Base-by-base conservation (phyloP, 2,888 invertebrate genomes). In the Cremastobaeus sp. region DNA sequence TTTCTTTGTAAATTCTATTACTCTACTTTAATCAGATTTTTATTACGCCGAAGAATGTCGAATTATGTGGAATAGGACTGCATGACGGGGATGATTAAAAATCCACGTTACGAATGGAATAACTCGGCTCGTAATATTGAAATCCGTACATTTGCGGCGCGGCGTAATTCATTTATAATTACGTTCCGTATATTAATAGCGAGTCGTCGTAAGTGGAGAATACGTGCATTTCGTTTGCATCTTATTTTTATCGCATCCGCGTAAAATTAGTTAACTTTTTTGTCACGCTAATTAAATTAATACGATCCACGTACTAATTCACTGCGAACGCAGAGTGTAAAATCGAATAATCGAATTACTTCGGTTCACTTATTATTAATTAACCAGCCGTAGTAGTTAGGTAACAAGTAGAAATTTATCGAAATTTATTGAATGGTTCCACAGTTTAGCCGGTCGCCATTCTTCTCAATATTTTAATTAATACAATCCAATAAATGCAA, bases 331-430 rank as follows among this genome's bases (percentile, higher is more conserved):
- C 25, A 37, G 11, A 9, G 9, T 25, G 9, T 12, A n/a, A 21
- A 59, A 48, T 20, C 30, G 34, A 11, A 55, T 55, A 41, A 55
- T 30, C 43, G 4, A 21, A 48, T 60, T 60, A 48, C 25, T 17
- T 21, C 12, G 9, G 17, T 57, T 45, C 25, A 12, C 20, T 41
- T 41, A 41, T 41, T 41, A 37, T 3, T 12, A 34, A 12, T 34
- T 34, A n/a, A n/a, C n/a, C n/a, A n/a, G n/a, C n/a, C n/a, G n/a
- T n/a, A n/a, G n/a, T n/a, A n/a, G n/a, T n/a, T n/a, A n/a, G n/a
- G n/a, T 34, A 14, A 34, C 11, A 6, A 34, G 14, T 2, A 12
- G 14, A 12, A 14, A 11, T 14, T 39, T 20, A 41, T 28, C 57
- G 32, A 43, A 12, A n/a, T n/a, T n/a, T n/a, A n/a, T n/a, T n/a